Conservation (phyloP, 2,888 invertebrate genomes). For the Agrypnus murinus region DNA sequence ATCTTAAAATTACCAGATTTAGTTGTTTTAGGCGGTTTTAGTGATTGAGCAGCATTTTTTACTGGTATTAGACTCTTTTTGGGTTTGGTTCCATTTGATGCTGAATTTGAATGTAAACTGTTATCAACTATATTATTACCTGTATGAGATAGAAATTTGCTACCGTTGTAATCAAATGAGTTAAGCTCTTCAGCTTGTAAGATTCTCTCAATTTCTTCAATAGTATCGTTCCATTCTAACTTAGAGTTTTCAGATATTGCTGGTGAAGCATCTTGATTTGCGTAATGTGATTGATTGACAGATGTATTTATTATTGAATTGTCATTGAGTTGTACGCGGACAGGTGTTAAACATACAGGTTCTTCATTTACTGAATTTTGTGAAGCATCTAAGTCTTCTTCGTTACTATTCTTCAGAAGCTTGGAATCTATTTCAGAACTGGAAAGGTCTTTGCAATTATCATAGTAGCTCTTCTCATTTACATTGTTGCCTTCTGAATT, state of each 20-base stretch:
- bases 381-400: too few species aligned
- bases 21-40: not conserved
- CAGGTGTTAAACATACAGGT: not conserved
- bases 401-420: too few species aligned
- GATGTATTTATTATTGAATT: not conserved
- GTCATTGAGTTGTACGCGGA: not conserved
- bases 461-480: too few species aligned
- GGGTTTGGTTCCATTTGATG: not conserved
- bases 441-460: too few species aligned
- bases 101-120: not conserved
- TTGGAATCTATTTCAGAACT: too few species aligned
- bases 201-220: constrained; percentile 46
- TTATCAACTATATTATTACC: not conserved
- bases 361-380: too few species aligned
- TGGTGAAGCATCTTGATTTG: not conserved
- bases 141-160: not conserved
- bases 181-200: not conserved
- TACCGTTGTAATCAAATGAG: not conserved
- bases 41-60: not conserved
- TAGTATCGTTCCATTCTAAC: constrained; percentile 32
- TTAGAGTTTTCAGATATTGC: not conserved
- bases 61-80: not conserved
- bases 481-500: too few species aligned
- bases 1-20: constrained; percentile 3
- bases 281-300: not conserved